phyloP scores from a whole-genome alignment of 2,797 vertebrate genomes.

The Protonibea diacanthus region DNA sequence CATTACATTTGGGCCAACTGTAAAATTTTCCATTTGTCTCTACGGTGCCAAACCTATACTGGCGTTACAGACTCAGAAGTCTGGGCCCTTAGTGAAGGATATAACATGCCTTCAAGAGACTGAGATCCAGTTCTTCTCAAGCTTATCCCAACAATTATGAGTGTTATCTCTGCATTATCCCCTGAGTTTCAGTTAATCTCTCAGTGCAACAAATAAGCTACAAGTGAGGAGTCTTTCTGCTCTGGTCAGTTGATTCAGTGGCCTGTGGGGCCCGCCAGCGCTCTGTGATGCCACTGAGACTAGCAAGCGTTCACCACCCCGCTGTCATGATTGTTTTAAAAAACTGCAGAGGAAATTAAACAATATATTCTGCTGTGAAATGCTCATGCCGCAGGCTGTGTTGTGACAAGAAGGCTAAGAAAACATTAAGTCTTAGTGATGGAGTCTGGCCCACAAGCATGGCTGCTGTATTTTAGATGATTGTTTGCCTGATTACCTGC shows the following conservation, averaged over 20 bases:
- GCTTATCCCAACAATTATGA: constrained; percentile 40
- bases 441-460: constrained; percentile 14
- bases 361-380: constrained; percentile 28
- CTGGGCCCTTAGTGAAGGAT: not conserved
- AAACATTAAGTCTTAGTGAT: constrained; percentile 27
- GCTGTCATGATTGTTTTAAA: constrained; percentile 31
- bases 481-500: constrained; percentile 2
- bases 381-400: not conserved
- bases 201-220: constrained; percentile 31
- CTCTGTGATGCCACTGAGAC: constrained; percentile 36
- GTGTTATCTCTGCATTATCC: constrained; percentile 43
- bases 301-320: constrained; percentile 26
- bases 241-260: constrained; percentile 41
- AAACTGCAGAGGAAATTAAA: constrained; percentile 62
- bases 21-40: not conserved
- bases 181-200: constrained; percentile 35
- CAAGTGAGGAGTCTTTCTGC: constrained; percentile 20
- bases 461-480: constrained; percentile 1
- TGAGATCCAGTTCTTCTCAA: constrained; percentile 42
- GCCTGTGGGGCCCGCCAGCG: constrained; percentile 31
- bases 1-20: not conserved
- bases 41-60: not conserved
- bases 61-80: constrained; percentile 7
- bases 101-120: constrained; percentile 34
- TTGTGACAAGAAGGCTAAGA: constrained; percentile 24